Conservation (phyloP, 1,140 invertebrate genomes). For the Ditylenchus dipsaci region DNA sequence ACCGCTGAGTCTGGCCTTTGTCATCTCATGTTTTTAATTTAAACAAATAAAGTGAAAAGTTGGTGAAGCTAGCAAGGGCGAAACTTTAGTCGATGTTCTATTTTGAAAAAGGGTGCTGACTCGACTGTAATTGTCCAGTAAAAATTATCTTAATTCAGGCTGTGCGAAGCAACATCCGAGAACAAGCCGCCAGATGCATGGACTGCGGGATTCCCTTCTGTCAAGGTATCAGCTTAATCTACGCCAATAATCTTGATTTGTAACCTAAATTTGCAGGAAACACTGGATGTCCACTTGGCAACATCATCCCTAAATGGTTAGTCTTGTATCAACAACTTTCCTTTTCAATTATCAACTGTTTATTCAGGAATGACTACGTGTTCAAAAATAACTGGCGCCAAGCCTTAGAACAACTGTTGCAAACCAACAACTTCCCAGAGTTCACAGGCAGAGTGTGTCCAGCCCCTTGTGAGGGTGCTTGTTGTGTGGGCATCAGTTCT, state of each 20-base stretch:
- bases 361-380: slow-evolving; percentile 77
- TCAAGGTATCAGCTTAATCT: slow-evolving; percentile 83
- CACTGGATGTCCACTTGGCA: slow-evolving; percentile 75
- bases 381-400: slow-evolving; percentile 90
- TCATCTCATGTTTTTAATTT: no score
- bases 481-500: slow-evolving; percentile 81
- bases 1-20: no score
- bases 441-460: slow-evolving; percentile 97
- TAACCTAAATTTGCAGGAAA: neutral
- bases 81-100: no score
- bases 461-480: slow-evolving; percentile 95
- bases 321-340: no score
- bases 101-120: no score
- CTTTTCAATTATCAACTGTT: no score
- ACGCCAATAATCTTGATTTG: neutral
- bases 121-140: no score
- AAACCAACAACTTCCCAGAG: slow-evolving; percentile 99
- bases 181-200: slow-evolving; percentile 95
- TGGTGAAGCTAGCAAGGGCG: no score
- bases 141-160: slow-evolving; percentile 61
- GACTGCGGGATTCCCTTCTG: slow-evolving; percentile 99
- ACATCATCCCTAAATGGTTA: slow-evolving; percentile 91
- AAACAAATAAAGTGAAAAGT: no score
- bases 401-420: slow-evolving; percentile 86
- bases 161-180: slow-evolving; percentile 78